Evolutionary conservation across 2,113 vertebrate species (phyloP).

Genomic region (Salvelinus namaycush): DNA sequence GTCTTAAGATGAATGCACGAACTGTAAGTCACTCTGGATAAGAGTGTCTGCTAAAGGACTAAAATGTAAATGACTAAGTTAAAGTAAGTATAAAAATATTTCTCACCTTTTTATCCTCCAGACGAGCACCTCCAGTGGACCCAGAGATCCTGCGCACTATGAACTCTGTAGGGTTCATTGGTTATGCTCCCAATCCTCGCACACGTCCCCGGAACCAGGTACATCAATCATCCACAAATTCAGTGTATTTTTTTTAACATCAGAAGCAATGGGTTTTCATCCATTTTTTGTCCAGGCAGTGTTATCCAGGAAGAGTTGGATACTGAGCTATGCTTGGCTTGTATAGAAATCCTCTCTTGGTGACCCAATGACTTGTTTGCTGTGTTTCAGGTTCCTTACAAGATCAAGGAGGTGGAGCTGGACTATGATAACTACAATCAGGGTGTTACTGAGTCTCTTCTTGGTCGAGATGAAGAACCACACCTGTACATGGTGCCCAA

Average conservation of each 20-base stretch:
- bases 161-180: conserved; percentile 98
- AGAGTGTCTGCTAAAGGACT: no score
- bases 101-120: conserved; percentile 44
- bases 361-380: neutral
- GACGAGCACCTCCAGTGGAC: conserved; percentile 90
- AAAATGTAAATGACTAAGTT: no score
- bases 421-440: conserved; percentile 95
- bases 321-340: no score
- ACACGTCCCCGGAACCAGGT: conserved; percentile 94
- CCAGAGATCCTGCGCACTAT: conserved; percentile 94
- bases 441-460: conserved; percentile 86
- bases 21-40: no score
- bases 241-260: neutral
- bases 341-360: neutral
- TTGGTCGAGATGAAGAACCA: conserved; percentile 92
- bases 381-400: conserved; percentile 87
- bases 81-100: neutral
- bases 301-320: neutral
- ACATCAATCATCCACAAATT: conserved; percentile 4
- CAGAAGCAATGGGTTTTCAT: neutral
- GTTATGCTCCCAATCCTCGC: conserved; percentile 93
- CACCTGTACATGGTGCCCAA: conserved; percentile 96
- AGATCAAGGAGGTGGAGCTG: conserved; percentile 87
- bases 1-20: no score
- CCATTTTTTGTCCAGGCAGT: neutral